Base-by-base conservation (phyloP, 2,888 invertebrate species). In the Petrolisthes cinctipes region DNA sequence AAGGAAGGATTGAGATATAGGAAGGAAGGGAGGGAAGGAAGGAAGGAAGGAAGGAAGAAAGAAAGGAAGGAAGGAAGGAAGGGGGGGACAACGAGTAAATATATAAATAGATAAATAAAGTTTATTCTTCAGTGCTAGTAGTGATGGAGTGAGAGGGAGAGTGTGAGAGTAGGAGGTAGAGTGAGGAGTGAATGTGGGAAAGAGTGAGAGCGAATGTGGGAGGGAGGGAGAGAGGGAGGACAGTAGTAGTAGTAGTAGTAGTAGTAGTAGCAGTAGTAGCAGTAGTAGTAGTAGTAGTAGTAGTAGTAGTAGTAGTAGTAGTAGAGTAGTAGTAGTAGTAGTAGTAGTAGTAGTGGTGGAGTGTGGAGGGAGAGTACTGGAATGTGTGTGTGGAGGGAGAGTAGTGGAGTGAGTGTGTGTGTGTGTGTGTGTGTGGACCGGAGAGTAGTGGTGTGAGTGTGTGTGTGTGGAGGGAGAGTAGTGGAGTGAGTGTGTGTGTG, bases 221-320 rank as follows among this genome's bases (percentile, higher is more conserved):
- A 37, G 37, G 2, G 37, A 37, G 37, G 2, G 37, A 37, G 37
- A 37, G 37, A 37, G 37, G 2, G 37, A 37, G 37, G 37, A 37
- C 37, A 37, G 37, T 37, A 37, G 37, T 37, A 37, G 37, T 37
- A 37, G 37, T 37, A n/a, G n/a, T n/a, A n/a, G n/a, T n/a, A n/a
- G n/a, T n/a, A n/a, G n/a, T n/a, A n/a, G n/a, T n/a, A n/a, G 51
- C 14, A 14, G 73, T 73, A 76, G 51, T 76, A 37, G 76, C 51
- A 37, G 51, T 37, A 4, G 76, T 76, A 76, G 76, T 37, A 76
- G 76, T 76, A 76, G 76, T 76, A 76, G 76, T 76, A 76, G 76
- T 76, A 76, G 76, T 76, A 76, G 75, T 76, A 76, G 75, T 37
- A 76, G 75, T 76, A 76, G 75, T 76, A 76, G 75, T 76, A 76